Evolutionary conservation across 2,113 vertebrate species (phyloP), one percentile per base, ranked within the genome.

Genomic region (Dicerorhinus sumatrensis): DNA sequence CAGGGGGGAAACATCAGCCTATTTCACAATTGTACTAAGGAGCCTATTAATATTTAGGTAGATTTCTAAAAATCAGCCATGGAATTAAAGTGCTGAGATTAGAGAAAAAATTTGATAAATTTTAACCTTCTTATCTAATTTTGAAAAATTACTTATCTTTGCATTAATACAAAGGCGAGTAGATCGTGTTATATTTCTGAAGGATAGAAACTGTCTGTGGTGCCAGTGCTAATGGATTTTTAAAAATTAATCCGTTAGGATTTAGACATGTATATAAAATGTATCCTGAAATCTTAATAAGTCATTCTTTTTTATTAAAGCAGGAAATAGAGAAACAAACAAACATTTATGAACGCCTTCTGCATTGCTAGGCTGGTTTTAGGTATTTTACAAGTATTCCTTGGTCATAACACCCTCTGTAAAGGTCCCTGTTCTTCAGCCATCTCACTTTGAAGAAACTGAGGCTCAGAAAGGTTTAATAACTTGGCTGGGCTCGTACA

Each of bases 121-220:
- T n/a, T 72, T 87, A 91, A 82, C 12, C 21, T 94, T 95, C 63
- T 56, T 17, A 92, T 29, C 69, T 62, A 84, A 73, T 90, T 88
- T 73, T 83, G 58, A 90, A 84, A 21, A 87, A 72, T 56, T 33
- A 39, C 3, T 91, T 87, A 48, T 80, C 27, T 81, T 93, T 33
- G 29, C 46, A 94, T 69, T 94, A 63, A 69, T 46, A 69, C 17
- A 65, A 89, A 96, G 82, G 31, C 17, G 17, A 8, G 51, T 69
- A 11, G 36, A 33, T n/a, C 85, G 8, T 51, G 27, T 8, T 90
- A 4, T 33, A n/a, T 97, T 95, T 91, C 76, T 82, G 77, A 89
- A 96, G 42, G 17, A 31, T 16, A 72, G 73, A 73, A 63, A 72
- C 80, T 77, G 23, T 62, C 54, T 2, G 0, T 62, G 48, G 8